Evolutionary conservation across 2,113 vertebrate species (phyloP), one percentile per base, ranked within the genome.

Genomic region (Argyrosomus japonicus): DNA sequence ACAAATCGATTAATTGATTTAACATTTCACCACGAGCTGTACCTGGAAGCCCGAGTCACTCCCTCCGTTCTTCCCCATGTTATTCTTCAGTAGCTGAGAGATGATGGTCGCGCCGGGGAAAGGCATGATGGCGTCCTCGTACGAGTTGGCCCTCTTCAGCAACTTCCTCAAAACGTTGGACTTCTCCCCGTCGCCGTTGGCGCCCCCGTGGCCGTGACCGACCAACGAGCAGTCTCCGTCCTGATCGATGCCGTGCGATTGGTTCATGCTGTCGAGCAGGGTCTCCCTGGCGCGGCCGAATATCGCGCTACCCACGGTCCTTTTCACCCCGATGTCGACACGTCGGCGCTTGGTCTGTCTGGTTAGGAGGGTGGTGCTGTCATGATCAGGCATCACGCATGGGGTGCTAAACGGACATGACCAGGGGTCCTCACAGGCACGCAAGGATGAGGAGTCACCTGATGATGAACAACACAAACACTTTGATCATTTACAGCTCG

Each of bases 241-340:
- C 95, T 97, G 97, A 78, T 99, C 97, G 2, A 96, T 95, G 91
- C 96, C 95, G 96, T 99, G 98, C 92, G 97, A 90, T 78, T 90
- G 96, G 97, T 99, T 99, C 98, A 99, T 99, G 97, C 96, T 95
- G 95, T 97, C 96, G 83, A 98, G 96, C 93, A 97, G 95, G 80
- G 95, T 97, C 77, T 96, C 96, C 95, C 97, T 97, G 93, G 95
- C 95, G 89, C 96, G 97, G 94, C 95, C 88, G 93, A 98, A 98
- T 95, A 97, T 95, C 88, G 95, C 95, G 94, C 97, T 96, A 89
- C 97, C 97, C 96, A 97, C 96, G 82, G 98, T 99, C 96, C 98
- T 97, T 95, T 99, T 99, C 96, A 99, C 98, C 96, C 98, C 98
- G 93, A 99, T 99, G 96, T 99, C 98, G 93, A 99, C 98, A 94